Evolutionary conservation across 2,888 invertebrate genomes (phyloP), one percentile per base, ranked within the genome.

Genomic region (Tetranychus piercei): DNA sequence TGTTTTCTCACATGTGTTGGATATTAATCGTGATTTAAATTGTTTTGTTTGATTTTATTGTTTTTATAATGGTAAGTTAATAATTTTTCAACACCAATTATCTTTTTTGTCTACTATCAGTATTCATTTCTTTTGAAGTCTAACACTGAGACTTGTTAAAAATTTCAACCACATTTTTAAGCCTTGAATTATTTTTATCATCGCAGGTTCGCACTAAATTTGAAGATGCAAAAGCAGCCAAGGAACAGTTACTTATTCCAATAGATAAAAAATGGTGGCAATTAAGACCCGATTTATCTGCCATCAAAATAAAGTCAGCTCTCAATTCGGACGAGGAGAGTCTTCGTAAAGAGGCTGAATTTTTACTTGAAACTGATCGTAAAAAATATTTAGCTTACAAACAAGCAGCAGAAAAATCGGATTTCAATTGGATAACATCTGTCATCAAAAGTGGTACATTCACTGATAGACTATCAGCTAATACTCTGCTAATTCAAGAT

Each of bases 381-480:
- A 43, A 71, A 43, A 71, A 71, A 15, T 71, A 44, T 71, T 11
- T 71, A 15, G 71, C 71, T n/a, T 18, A 71, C 15, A 44, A 43
- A 71, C 43, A 71, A 44, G 44, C 43, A 7, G 20, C 20, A 18
- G 34, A 71, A 43, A 71, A 71, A 44, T 34, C 44, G 11, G 71
- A 71, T 44, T 71, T 71, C 20, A 44, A 72, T 43, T 92, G 92
- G 92, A 87, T 91, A 77, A 87, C 87, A 79, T 89, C 89, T 1
- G 87, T 93, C 11, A 84, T 92, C 78, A 85, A 87, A 15, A 89
- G 88, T 79, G 94, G 94, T 78, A 92, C 93, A 0, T 86, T 88
- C 0, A 87, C 88, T 0, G 94, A 94, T 82, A 90, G 89, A 84
- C 87, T 92, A 76, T 92, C 94, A 3, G 93, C 93, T 0, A 87